These are phyloP conservation scores for Aldrovandia affinis DNA, from an alignment of 2,797 vertebrate species.

Conservation along the genomic window DNA sequence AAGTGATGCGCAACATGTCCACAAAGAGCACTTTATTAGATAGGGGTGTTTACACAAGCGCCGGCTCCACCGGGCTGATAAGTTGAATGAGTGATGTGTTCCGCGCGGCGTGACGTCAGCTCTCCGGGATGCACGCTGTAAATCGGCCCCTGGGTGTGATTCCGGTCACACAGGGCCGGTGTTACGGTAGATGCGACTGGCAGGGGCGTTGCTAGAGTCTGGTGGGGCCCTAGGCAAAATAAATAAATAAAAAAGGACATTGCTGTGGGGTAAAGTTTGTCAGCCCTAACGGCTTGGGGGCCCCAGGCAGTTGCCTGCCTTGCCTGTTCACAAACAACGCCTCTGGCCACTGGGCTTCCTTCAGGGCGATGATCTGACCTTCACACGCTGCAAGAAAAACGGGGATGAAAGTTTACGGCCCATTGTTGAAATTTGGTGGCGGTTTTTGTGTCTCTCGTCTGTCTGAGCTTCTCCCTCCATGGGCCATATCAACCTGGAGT, in stretches of 20 bases:
- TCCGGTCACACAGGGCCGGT: neutral
- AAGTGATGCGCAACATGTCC: constrained; percentile 15
- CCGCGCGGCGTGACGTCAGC: neutral
- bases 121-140: neutral
- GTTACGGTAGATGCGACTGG: neutral
- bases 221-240: too few relatives aligned
- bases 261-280: too few relatives aligned
- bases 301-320: too few relatives aligned
- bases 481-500: too few relatives aligned
- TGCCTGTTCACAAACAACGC: too few relatives aligned
- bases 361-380: neutral
- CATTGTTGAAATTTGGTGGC: neutral
- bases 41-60: constrained; percentile 17
- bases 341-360: too few relatives aligned
- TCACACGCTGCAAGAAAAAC: neutral
- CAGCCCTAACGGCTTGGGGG: too few relatives aligned
- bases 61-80: constrained; percentile 1
- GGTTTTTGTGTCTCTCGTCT: too few relatives aligned
- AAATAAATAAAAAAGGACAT: too few relatives aligned
- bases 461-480: too few relatives aligned
- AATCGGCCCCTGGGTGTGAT: neutral
- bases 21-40: constrained; percentile 26
- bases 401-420: neutral
- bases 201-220: too few relatives aligned
- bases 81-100: constrained; percentile 30